Evolutionary conservation across 2,888 invertebrate genomes (phyloP).

Genomic region (Drosophila ezoana): DNA sequence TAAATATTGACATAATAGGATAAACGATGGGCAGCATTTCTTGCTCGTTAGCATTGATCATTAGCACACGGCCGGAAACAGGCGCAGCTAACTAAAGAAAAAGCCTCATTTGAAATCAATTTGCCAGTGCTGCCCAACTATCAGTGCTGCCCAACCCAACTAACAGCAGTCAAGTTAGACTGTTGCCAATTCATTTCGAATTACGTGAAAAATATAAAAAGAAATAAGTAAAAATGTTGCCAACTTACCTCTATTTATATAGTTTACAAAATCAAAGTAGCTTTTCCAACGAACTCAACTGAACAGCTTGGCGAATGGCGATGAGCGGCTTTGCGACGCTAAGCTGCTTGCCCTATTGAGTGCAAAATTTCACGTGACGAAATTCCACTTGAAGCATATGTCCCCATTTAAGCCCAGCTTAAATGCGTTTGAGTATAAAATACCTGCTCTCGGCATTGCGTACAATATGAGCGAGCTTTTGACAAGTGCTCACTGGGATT

Average conservation of each 20-base stretch:
- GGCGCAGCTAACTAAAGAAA: neutral
- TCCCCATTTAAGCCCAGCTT: neutral
- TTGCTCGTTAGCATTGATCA: conserved; percentile 66
- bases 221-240: neutral
- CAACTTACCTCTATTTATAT: conserved; percentile 4
- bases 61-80: conserved; percentile 30
- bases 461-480: neutral
- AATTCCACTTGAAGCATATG: neutral
- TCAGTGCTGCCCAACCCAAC: no score
- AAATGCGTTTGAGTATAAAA: neutral
- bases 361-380: neutral
- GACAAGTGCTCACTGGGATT: neutral
- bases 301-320: neutral
- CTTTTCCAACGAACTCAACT: neutral
- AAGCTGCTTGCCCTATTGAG: conserved; percentile 1
- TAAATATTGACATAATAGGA: conserved; percentile 77
- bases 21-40: conserved; percentile 50
- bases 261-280: neutral
- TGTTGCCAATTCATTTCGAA: neutral
- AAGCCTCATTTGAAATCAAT: conserved; percentile 3
- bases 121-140: conserved; percentile 7
- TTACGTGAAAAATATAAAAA: no score
- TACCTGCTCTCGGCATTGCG: neutral
- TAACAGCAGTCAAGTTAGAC: neutral
- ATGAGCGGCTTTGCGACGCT: neutral